Conservation (phyloP, 2,888 invertebrate genomes). For the Chrysolina americana region DNA sequence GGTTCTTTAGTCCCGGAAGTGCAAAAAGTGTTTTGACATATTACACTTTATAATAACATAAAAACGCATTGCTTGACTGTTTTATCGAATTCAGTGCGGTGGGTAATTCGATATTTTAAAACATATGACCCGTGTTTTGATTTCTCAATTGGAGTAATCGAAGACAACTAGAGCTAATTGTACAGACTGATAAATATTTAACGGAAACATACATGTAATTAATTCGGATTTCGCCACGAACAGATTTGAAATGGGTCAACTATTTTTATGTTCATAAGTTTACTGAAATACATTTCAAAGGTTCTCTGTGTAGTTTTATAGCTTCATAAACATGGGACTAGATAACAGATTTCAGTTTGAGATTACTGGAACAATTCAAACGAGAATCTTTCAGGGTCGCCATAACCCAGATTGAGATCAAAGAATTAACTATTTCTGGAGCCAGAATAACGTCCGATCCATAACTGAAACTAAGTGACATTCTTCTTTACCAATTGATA, state of each 20-base stretch:
- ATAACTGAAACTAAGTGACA: too few relatives aligned
- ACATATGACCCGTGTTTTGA: not conserved
- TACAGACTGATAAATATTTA: not conserved
- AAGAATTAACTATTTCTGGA: not conserved
- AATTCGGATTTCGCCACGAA: not conserved
- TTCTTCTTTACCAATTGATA: too few relatives aligned
- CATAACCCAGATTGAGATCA: not conserved
- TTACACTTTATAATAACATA: too few relatives aligned
- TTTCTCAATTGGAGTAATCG: not conserved
- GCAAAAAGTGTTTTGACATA: too few relatives aligned
- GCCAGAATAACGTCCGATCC: too few relatives aligned
- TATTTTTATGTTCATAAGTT: constrained; percentile 15
- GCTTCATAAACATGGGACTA: constrained; percentile 11
- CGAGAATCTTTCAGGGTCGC: not conserved
- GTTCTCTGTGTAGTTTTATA: constrained; percentile 2
- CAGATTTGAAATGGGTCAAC: constrained; percentile 17
- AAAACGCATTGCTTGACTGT: too few relatives aligned
- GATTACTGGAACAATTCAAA: not conserved
- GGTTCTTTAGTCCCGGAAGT: too few relatives aligned
- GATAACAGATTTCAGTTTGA: constrained; percentile 4
- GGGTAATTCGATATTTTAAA: not conserved
- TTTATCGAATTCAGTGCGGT: too few relatives aligned
- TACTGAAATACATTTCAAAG: constrained; percentile 2
- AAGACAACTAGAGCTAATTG: not conserved
- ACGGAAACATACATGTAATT: not conserved